Conservation (phyloP, 2,888 invertebrate genomes). For the Synanthedon formicaeformis region DNA sequence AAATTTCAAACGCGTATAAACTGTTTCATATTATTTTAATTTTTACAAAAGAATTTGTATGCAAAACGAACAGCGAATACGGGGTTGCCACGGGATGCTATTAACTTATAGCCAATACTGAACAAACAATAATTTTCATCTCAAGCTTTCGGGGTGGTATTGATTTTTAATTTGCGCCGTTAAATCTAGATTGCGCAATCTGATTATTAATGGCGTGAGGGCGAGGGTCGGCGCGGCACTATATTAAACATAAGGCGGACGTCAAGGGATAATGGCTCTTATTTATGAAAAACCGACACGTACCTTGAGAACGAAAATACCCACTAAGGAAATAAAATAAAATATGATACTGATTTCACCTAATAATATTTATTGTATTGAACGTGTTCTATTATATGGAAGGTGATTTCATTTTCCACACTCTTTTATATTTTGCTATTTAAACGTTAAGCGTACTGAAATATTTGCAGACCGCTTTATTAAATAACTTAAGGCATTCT, state of each 20-base stretch:
- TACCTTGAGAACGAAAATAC: slow-evolving; percentile 17
- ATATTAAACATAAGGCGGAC: slow-evolving; percentile 42
- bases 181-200: slow-evolving; percentile 46
- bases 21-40: too few relatives aligned
- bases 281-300: slow-evolving; percentile 35
- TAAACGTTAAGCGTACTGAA: background rate
- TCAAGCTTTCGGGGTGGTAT: slow-evolving; percentile 19
- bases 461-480: slow-evolving; percentile 1
- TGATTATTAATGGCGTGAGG: slow-evolving; percentile 49
- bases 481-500: background rate
- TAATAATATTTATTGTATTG: background rate
- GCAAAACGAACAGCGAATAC: too few relatives aligned
- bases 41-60: too few relatives aligned
- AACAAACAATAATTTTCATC: slow-evolving; percentile 6
- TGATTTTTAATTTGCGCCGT: slow-evolving; percentile 51
- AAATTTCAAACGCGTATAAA: too few relatives aligned
- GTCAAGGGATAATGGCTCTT: slow-evolving; percentile 38
- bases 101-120: slow-evolving; percentile 1
- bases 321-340: slow-evolving; percentile 5
- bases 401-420: background rate
- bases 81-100: background rate
- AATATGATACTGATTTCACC: background rate
- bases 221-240: slow-evolving; percentile 35
- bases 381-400: too few relatives aligned
- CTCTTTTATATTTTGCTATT: background rate